Conservation (phyloP, 2,113 vertebrate genomes). For the Pseudopodoces humilis region DNA sequence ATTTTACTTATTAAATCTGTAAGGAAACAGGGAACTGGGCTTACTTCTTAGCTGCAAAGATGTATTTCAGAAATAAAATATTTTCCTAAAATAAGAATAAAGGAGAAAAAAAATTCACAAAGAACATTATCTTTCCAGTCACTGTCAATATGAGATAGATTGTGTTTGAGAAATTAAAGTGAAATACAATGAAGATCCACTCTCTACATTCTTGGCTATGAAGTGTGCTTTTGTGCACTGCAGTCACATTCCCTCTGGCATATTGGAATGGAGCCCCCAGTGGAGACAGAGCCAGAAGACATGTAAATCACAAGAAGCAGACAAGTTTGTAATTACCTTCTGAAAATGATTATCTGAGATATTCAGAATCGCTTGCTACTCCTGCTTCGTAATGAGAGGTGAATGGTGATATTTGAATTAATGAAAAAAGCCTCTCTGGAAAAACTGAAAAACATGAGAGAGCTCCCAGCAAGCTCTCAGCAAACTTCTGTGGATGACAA, state of each 20-base stretch:
- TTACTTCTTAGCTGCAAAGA: not conserved
- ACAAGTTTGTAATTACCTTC: conserved; percentile 27
- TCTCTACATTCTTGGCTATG: not conserved
- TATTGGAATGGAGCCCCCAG: not conserved
- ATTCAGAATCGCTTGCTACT: conserved; percentile 12
- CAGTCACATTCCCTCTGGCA: not conserved
- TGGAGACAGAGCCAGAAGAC: conserved; percentile 9
- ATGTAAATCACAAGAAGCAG: conserved; percentile 11
- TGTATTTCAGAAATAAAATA: not conserved
- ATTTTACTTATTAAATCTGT: not conserved
- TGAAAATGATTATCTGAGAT: conserved; percentile 17
- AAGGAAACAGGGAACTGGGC: not conserved
- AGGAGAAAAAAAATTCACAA: not conserved
- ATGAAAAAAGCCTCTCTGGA: not conserved
- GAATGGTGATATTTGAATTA: not conserved
- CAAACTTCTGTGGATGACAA: not conserved
- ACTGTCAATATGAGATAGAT: not conserved
- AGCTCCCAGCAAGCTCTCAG: not conserved
- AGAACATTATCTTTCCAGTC: not conserved
- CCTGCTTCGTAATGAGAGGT: not conserved
- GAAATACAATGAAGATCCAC: not conserved
- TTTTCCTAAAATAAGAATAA: not conserved
- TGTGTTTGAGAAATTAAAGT: not conserved
- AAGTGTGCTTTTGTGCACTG: not conserved
- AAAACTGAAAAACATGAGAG: not conserved